Evolutionary conservation across 2,888 invertebrate genomes (phyloP).

Genomic region (Agrotis puta): DNA sequence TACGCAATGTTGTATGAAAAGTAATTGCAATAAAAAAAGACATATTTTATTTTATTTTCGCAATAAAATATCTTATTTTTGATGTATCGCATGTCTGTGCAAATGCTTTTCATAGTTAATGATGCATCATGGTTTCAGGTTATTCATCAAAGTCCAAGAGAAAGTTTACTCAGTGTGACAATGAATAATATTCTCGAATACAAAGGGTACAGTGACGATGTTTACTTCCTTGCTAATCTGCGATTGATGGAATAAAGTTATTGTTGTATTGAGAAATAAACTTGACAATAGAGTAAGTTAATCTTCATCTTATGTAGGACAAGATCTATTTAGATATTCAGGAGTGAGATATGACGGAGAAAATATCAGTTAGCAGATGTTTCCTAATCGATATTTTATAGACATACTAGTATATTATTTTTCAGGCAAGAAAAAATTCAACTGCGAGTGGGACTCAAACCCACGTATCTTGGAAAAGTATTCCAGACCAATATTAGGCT

Average conservation of each 20-base stretch:
- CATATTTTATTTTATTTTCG: conserved; percentile 18
- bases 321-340: too few species aligned
- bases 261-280: not conserved
- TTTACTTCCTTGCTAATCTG: conserved; percentile 37
- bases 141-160: conserved; percentile 44
- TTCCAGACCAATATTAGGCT: too few species aligned
- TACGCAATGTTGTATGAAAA: conserved; percentile 35
- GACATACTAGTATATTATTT: too few species aligned
- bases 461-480: too few species aligned
- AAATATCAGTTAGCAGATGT: too few species aligned
- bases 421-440: too few species aligned
- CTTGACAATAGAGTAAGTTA: not conserved
- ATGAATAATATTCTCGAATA: conserved; percentile 41
- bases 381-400: too few species aligned
- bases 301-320: not conserved
- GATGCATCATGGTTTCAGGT: conserved; percentile 37
- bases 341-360: too few species aligned
- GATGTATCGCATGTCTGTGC: conserved; percentile 26
- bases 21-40: conserved; percentile 16
- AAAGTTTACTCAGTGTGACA: conserved; percentile 37
- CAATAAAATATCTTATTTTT: conserved; percentile 29
- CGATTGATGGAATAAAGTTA: conserved; percentile 24
- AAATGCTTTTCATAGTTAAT: conserved; percentile 45
- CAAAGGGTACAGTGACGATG: conserved; percentile 14
- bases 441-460: too few species aligned